These are phyloP conservation scores for Sarotherodon lohbergeri DNA, from an alignment of 2,113 vertebrate species.

Conservation along the genomic window DNA sequence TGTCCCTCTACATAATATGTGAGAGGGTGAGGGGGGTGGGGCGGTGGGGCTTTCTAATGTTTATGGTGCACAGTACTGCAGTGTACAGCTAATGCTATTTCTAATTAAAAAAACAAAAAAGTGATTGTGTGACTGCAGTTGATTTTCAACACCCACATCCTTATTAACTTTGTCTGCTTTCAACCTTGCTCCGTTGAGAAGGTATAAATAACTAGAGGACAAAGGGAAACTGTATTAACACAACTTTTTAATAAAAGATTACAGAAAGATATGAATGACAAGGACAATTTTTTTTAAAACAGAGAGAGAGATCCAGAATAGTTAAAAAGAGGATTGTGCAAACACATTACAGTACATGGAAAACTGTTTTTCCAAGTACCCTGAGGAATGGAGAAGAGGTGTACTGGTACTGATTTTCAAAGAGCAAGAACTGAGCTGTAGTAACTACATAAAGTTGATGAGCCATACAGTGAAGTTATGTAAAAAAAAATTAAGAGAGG, in stretches of 20 bases:
- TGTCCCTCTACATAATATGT: constrained; percentile 49
- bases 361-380: background rate
- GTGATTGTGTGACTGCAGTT: background rate
- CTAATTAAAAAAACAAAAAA: constrained; percentile 32
- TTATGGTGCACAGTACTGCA: constrained; percentile 53
- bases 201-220: background rate
- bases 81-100: constrained; percentile 69
- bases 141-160: background rate
- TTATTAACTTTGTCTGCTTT: background rate
- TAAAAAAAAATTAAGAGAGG: background rate
- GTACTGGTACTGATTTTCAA: background rate
- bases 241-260: background rate
- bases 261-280: background rate
- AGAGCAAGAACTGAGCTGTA: background rate
- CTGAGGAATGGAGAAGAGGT: background rate
- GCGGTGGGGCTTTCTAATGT: constrained; percentile 34
- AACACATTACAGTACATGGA: background rate
- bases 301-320: background rate
- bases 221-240: background rate
- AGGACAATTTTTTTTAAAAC: background rate
- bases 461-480: background rate
- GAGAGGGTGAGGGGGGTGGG: background rate
- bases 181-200: background rate
- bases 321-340: background rate
- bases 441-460: background rate